phyloP scores from a whole-genome alignment of 2,888 invertebrate species.

The Drosophila mercatorum region DNA sequence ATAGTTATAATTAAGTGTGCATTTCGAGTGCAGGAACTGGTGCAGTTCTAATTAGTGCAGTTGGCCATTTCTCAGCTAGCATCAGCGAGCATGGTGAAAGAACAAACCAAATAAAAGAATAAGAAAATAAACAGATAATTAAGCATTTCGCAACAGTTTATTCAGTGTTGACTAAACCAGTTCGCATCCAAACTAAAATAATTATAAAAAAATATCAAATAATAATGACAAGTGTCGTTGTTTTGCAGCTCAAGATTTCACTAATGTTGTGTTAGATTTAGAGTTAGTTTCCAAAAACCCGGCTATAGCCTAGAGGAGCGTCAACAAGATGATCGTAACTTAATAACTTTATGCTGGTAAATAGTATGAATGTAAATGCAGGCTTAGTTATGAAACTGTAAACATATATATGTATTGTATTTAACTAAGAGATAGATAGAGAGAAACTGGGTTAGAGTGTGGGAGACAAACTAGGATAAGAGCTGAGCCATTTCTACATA shows the following conservation, averaged over 20 bases:
- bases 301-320: slow-evolving; percentile 45
- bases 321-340: slow-evolving; percentile 54
- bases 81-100: slow-evolving; percentile 45
- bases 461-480: slow-evolving; percentile 34
- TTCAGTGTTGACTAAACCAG: slow-evolving; percentile 66
- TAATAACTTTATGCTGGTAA: slow-evolving; percentile 53
- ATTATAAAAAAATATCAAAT: slow-evolving; percentile 68
- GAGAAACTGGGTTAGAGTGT: slow-evolving; percentile 3
- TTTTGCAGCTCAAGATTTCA: slow-evolving; percentile 53
- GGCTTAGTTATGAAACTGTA: slow-evolving; percentile 52
- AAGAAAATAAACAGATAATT: slow-evolving; percentile 26
- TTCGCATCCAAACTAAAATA: slow-evolving; percentile 69
- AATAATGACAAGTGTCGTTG: slow-evolving; percentile 56
- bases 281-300: slow-evolving; percentile 61
- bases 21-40: slow-evolving; percentile 69
- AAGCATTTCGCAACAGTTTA: slow-evolving; percentile 70
- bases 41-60: slow-evolving; percentile 71
- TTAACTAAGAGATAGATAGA: slow-evolving; percentile 52
- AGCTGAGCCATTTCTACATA: slow-evolving; percentile 24
- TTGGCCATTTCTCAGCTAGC: slow-evolving; percentile 21
- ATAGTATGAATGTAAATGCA: slow-evolving; percentile 65
- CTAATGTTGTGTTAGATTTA: slow-evolving; percentile 33
- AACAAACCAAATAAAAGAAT: slow-evolving; percentile 9
- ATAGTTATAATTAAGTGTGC: slow-evolving; percentile 56
- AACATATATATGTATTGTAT: slow-evolving; percentile 56